Evolutionary conservation across 1,140 invertebrate genomes (phyloP), one percentile per base, ranked within the genome.

Genomic region (Bicyclus anynana): DNA sequence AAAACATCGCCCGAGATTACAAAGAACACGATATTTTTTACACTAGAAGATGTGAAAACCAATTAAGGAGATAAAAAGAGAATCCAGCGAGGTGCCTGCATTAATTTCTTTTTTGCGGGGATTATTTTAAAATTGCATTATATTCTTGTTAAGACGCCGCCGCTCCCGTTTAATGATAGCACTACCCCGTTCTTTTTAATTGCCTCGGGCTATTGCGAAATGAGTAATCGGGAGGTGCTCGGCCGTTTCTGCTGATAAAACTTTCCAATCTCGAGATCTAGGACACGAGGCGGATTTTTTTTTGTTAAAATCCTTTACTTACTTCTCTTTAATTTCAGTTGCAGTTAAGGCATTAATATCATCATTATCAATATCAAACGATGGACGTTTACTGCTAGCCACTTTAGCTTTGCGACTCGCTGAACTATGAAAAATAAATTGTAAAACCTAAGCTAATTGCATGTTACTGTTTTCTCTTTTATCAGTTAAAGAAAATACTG

Each of bases 91-190:
- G 83, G 83, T 84, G 82, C 83, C 79, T 83, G 79, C 83, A 85
- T 85, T 86, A 88, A 88, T 88, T 88, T 86, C 76, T 86, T 88
- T 87, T 88, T 88, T 86, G 85, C 79, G 79, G 76, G 85, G 82
- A 88, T 88, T 88, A 88, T 88, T 88, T 88, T 88, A 86, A 88
- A 88, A 88, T 88, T 88, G 85, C 85, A 88, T 88, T 88, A 88
- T 85, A 86, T 85, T 86, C 83, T 85, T 86, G 83, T 87, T 87
- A 87, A 84, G 83, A 84, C 77, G 80, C 67, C 79, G 77, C 67
- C 77, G 74, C 69, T 74, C 76, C 70, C 74, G 79, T 82, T 84
- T 85, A 86, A 87, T 85, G 83, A 83, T 86, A 82, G 70, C 70
- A 86, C 77, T 87, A 88, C 85, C 85, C 84, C 79, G 84, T 88